phyloP scores from a whole-genome alignment of 1,140 invertebrate species.

The Drosophila orosa region DNA sequence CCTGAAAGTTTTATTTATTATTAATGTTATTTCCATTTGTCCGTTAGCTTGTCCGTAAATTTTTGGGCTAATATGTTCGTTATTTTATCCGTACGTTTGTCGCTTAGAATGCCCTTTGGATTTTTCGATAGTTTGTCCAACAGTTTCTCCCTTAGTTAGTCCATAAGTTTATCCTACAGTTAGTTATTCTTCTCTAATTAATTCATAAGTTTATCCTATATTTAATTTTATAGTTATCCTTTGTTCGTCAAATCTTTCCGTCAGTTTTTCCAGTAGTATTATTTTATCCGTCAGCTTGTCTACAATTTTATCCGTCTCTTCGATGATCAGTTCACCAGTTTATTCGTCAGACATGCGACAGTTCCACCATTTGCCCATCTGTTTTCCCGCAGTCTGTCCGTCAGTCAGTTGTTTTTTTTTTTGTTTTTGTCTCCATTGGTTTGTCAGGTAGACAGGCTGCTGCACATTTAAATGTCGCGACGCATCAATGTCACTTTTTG shows the following conservation, averaged over 20 bases:
- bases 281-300: background rate
- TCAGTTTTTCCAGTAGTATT: background rate
- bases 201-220: background rate
- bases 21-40: background rate
- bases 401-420: constrained; percentile 1
- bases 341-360: constrained; percentile 4
- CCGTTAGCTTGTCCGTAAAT: background rate
- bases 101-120: too few relatives aligned
- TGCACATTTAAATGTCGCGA: constrained; percentile 64
- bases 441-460: constrained; percentile 47
- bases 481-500: constrained; percentile 57
- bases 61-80: background rate
- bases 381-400: constrained; percentile 1
- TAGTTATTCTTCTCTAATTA: background rate
- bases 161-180: background rate
- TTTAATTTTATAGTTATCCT: background rate
- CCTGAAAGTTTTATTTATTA: background rate
- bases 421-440: constrained; percentile 12
- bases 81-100: background rate
- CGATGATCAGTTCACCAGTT: background rate
- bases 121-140: background rate
- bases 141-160: background rate
- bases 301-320: background rate
- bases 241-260: background rate
- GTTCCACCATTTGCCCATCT: background rate